Evolutionary conservation across 2,888 invertebrate species (phyloP).

Genomic region (Eubasilissa splendida): DNA sequence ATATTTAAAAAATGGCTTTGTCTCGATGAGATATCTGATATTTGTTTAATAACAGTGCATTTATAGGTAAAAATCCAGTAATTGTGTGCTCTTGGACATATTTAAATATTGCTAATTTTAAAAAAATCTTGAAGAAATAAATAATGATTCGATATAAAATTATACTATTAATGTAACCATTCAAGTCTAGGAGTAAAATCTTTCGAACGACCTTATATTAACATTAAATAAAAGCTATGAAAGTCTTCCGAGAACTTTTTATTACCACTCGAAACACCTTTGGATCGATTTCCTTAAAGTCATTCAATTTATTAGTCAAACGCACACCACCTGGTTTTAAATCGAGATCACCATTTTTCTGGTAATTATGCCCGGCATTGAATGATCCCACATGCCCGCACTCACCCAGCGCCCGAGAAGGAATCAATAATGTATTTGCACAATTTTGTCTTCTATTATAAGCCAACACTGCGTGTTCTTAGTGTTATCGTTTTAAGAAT

Average conservation of each 20-base stretch:
- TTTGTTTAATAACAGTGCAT: no score
- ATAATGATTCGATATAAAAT: no score
- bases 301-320: slow-evolving; percentile 36
- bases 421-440: slow-evolving; percentile 48
- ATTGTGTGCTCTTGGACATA: no score
- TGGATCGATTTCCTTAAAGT: slow-evolving; percentile 26
- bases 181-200: no score
- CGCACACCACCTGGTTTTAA: slow-evolving; percentile 53
- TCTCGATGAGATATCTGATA: no score
- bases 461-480: slow-evolving; percentile 14
- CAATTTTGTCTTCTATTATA: slow-evolving; percentile 26
- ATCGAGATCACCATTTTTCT: slow-evolving; percentile 3
- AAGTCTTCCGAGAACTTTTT: not conserved
- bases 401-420: slow-evolving; percentile 30
- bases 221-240: not conserved
- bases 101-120: no score
- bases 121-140: no score
- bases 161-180: no score
- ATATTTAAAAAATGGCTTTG: no score
- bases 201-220: no score
- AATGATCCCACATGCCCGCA: slow-evolving; percentile 57
- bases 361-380: slow-evolving; percentile 28
- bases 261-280: slow-evolving; percentile 26
- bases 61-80: no score
- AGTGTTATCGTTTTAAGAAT: not conserved